phyloP scores from a whole-genome alignment of 2,797 vertebrate species.

The Phylloscopus collybita region DNA sequence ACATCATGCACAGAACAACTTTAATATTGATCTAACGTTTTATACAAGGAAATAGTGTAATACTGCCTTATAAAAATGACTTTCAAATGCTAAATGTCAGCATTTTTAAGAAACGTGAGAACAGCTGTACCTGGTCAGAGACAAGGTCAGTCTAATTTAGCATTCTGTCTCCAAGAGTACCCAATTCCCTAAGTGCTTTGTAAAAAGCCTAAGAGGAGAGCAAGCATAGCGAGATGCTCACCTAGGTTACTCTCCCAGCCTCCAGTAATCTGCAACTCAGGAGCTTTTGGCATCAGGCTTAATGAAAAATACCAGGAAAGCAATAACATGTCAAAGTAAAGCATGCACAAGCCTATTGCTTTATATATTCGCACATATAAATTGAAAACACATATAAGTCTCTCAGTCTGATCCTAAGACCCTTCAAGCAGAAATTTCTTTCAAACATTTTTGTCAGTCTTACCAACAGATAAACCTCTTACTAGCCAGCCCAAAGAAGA shows the following conservation, averaged over 20 bases:
- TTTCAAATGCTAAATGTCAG: conserved; percentile 57
- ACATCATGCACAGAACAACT: conserved; percentile 15
- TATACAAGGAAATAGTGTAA: conserved; percentile 52
- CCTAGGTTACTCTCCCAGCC: background rate
- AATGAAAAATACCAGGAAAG: conserved; percentile 59
- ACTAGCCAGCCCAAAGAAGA: background rate
- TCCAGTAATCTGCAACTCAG: conserved; percentile 13
- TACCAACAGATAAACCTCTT: background rate
- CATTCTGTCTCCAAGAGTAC: conserved; percentile 21
- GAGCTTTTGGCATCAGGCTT: conserved; percentile 27
- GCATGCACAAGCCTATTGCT: background rate
- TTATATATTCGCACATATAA: background rate
- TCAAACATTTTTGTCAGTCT: background rate
- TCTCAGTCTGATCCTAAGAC: background rate
- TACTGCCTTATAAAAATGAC: conserved; percentile 47
- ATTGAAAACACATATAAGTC: background rate
- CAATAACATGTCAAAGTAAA: conserved; percentile 18
- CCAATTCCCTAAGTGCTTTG: conserved; percentile 26
- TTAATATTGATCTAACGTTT: conserved; percentile 54
- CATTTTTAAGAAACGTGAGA: conserved; percentile 44
- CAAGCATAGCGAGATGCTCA: background rate
- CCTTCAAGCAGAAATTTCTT: background rate
- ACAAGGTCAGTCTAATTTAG: conserved; percentile 58
- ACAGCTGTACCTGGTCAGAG: conserved; percentile 59
- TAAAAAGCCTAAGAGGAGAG: conserved; percentile 38